These are phyloP conservation scores for Albula goreensis DNA, from an alignment of 2,113 vertebrate species.

Conservation along the genomic window DNA sequence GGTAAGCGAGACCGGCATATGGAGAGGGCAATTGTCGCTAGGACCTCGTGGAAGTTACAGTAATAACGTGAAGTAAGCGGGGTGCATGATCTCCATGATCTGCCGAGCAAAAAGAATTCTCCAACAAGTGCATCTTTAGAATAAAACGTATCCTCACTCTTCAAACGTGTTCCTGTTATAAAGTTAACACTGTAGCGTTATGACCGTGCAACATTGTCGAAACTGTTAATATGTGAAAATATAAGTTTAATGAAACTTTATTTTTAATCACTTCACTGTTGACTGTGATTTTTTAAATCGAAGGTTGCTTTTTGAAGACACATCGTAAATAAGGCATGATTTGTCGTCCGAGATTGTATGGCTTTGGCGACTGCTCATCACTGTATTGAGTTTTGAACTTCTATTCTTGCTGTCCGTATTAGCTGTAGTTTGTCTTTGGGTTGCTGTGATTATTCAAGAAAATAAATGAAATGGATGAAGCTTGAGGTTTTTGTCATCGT, in stretches of 20 bases:
- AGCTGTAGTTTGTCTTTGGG: background rate
- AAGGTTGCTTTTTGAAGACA: too few species aligned
- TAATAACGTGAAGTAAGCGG: background rate
- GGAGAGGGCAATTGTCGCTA: background rate
- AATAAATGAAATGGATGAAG: background rate
- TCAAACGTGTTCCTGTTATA: background rate
- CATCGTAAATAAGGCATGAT: too few species aligned
- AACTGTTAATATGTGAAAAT: background rate
- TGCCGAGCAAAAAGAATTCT: background rate
- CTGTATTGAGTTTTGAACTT: background rate
- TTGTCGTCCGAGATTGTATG: too few species aligned
- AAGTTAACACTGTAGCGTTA: background rate
- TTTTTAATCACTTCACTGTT: background rate
- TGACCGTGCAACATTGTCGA: background rate
- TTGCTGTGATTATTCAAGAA: background rate
- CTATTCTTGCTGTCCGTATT: background rate
- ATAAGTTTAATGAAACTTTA: background rate
- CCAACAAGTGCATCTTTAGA: slow-evolving; percentile 1
- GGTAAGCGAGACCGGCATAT: background rate
- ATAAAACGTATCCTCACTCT: background rate
- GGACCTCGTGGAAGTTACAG: background rate
- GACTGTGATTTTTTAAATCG: too few species aligned
- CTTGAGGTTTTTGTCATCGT: background rate
- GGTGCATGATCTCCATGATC: background rate
- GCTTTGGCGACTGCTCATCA: background rate